Base-by-base conservation (phyloP, 2,113 vertebrate species). In the Rhabdornis inornatus region DNA sequence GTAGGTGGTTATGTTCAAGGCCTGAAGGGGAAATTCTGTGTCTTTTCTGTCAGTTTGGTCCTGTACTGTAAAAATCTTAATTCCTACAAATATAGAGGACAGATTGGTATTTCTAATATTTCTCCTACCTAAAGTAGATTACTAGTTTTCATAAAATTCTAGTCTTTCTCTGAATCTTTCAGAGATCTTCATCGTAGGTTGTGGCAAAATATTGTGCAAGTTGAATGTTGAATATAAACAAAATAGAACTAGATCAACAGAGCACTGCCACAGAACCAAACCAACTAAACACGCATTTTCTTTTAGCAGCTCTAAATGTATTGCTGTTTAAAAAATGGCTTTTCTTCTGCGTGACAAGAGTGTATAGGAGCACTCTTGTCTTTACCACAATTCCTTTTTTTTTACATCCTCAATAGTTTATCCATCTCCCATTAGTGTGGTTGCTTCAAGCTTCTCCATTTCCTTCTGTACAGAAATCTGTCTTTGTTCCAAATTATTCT, bases 401-500 rank as follows among this genome's bases (percentile, higher is more conserved):
- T 63, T 50, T 6, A 6, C n/a, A 35, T 78, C 23, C 27, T 68
- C 78, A 44, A 5, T 76, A 39, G 40, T 69, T 86, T 81, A 40
- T 83, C 35, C 14, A 20, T 91, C 35, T 79, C 8, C n/a, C 1
- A 1, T 92, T 89, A 72, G 33, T 27, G 27, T 77, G 52, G 28
- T 81, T 89, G 47, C 66, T 82, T 93, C 61, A 79, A 24, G 79
- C 44, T 84, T 87, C 37, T 89, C 50, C 1, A 1, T 81, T 68
- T 74, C 45, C 80, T 87, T 79, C 33, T 55, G 16, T 87, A 40
- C n/a, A 71, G 66, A 95, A 85, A 64, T 89, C 61, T 78, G 37
- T 87, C 75, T 83, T 94, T 89, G 84, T 94, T 83, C 87, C 8
- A 6, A 87, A 79, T 91, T 88, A 95, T 94, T 92, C 64, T 87